Evolutionary conservation across 2,113 vertebrate genomes (phyloP).

Genomic region (Chloropsis hardwickii): DNA sequence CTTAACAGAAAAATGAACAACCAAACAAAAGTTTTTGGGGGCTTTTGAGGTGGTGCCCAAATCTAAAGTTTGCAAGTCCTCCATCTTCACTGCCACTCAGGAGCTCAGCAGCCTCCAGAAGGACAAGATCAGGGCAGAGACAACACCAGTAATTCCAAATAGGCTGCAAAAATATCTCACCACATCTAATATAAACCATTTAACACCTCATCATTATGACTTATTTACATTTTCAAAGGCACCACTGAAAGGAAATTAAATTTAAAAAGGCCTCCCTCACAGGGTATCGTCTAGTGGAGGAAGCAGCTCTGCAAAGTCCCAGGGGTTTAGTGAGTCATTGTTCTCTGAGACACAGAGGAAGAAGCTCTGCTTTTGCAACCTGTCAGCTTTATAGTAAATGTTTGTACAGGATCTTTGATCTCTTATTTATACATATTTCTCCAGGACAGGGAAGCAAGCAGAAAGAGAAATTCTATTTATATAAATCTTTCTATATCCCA

Average conservation of each 20-base stretch:
- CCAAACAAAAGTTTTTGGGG: not conserved
- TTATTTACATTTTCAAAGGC: slow-evolving; percentile 24
- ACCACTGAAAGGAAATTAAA: slow-evolving; percentile 1
- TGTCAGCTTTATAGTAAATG: slow-evolving; percentile 53
- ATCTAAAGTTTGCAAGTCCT: not conserved
- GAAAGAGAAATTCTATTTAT: slow-evolving; percentile 55
- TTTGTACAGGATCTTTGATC: slow-evolving; percentile 62
- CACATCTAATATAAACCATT: not conserved
- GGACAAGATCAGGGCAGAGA: not conserved
- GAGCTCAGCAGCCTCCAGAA: not conserved
- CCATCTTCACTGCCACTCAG: accelerated
- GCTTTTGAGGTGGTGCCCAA: not conserved
- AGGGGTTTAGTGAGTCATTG: slow-evolving; percentile 13
- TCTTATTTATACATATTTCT: slow-evolving; percentile 66
- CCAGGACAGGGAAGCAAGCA: slow-evolving; percentile 46
- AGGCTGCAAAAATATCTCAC: not conserved
- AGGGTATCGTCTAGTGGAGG: not conserved
- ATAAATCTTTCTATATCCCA: slow-evolving; percentile 37
- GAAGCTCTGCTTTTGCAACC: slow-evolving; percentile 17
- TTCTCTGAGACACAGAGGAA: slow-evolving; percentile 5
- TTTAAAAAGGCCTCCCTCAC: not conserved
- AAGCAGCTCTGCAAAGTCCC: not conserved
- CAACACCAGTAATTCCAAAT: not conserved
- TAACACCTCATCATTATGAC: not conserved
- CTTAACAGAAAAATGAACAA: not conserved